Percentiles rank a stretch among this genome's conserved stretches.
Conservation (phyloP, 1,140 invertebrate species). For the Drosophila lacteicornis region DNA sequence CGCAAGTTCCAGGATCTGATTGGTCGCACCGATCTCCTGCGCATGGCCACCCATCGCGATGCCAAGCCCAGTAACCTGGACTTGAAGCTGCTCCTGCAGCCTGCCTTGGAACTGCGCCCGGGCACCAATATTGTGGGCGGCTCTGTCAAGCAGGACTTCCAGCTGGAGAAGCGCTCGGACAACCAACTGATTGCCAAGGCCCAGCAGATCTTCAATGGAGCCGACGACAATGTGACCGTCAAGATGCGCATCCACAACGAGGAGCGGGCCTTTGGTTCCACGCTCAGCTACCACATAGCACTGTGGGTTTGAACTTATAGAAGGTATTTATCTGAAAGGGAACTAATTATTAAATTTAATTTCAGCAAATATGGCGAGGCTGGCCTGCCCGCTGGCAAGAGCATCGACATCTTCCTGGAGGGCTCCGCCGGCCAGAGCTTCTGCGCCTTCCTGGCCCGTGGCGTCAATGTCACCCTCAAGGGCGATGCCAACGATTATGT, state of each 20-base stretch:
- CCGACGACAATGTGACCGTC: slow-evolving; percentile 89
- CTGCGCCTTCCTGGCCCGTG: slow-evolving; percentile 97
- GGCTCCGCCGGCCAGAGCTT: slow-evolving; percentile 99
- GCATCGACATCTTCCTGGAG: slow-evolving; percentile 93
- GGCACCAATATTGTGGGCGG: slow-evolving; percentile 96
- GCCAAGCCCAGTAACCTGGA: slow-evolving; percentile 95
- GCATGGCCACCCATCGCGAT: slow-evolving; percentile 86
- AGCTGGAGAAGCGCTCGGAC: slow-evolving; percentile 95
- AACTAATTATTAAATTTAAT: slow-evolving; percentile 7
- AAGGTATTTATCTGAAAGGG: background rate
- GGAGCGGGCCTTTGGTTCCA: slow-evolving; percentile 96
- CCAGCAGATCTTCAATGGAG: slow-evolving; percentile 90
- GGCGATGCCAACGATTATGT: slow-evolving; percentile 99
- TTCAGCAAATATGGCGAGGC: slow-evolving; percentile 93
- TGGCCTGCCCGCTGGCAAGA: slow-evolving; percentile 92
- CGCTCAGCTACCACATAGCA: slow-evolving; percentile 97
- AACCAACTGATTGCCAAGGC: slow-evolving; percentile 93
- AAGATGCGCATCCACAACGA: slow-evolving; percentile 95
- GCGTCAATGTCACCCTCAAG: slow-evolving; percentile 95
- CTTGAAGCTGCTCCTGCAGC: slow-evolving; percentile 93
- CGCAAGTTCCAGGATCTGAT: slow-evolving; percentile 96
- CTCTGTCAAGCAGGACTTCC: slow-evolving; percentile 94
- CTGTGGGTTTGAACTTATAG: slow-evolving; percentile 87
- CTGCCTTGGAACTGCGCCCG: slow-evolving; percentile 95
- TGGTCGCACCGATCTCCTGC: slow-evolving; percentile 96